These are phyloP conservation scores for Eledona agricola DNA, from an alignment of 2,888 invertebrate genomes.

Conservation along the genomic window DNA sequence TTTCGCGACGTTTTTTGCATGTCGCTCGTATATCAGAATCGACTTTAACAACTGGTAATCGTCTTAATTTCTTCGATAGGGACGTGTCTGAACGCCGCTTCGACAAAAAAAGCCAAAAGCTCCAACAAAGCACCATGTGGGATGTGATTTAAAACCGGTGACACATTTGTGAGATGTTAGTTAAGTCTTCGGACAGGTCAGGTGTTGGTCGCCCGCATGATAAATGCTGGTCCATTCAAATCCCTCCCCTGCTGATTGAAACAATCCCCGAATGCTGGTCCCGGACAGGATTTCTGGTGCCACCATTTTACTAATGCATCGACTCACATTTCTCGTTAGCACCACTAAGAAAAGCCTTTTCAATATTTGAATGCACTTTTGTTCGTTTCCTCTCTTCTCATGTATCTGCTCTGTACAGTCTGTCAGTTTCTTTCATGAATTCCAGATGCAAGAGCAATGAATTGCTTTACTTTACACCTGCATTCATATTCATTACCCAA, in stretches of 20 bases:
- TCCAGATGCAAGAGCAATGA: too few species aligned
- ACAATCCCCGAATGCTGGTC: conserved; percentile 19
- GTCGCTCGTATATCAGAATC: conserved; percentile 6
- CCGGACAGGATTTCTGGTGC: conserved; percentile 3
- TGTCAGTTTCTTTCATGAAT: too few species aligned
- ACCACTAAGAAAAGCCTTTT: too few species aligned
- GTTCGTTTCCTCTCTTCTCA: too few species aligned
- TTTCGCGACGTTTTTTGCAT: too few species aligned
- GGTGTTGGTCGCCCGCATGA: conserved; percentile 37
- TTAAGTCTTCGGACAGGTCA: conserved; percentile 37
- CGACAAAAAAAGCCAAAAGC: background rate
- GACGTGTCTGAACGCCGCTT: conserved; percentile 1
- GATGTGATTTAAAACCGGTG: conserved; percentile 38
- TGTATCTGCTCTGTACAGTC: too few species aligned
- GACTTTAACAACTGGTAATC: conserved; percentile 17
- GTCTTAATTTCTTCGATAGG: conserved; percentile 3
- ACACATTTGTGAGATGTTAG: conserved; percentile 37
- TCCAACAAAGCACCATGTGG: conserved; percentile 11
- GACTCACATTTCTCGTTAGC: too few species aligned
- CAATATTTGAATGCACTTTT: too few species aligned
- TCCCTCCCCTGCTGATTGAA: conserved; percentile 5
- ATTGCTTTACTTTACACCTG: too few species aligned
- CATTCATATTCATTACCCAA: too few species aligned
- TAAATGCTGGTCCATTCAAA: conserved; percentile 33
- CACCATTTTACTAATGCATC: too few species aligned